A percentile compares a stretch with the other conserved stretches of the same genome.
Evolutionary conservation across 2,888 invertebrate species (phyloP).

Genomic region (Sylvicola fuscatus): DNA sequence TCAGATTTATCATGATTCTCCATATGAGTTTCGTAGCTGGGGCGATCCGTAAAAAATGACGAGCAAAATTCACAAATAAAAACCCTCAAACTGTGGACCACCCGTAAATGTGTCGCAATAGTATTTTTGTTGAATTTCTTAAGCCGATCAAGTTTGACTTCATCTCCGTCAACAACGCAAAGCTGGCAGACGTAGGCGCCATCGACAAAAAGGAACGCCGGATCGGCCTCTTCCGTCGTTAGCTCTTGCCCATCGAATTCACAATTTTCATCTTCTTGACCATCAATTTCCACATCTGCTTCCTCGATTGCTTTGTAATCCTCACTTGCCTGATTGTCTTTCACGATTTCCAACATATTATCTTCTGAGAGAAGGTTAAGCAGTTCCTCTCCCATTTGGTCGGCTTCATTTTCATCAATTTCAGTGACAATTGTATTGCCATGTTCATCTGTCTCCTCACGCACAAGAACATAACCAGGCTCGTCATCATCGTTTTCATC

Average conservation of each 20-base stretch:
- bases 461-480: too few relatives aligned
- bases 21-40: slow-evolving; percentile 40
- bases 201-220: slow-evolving; percentile 8
- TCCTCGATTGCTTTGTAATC: too few relatives aligned
- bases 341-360: too few relatives aligned
- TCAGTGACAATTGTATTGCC: too few relatives aligned
- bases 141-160: slow-evolving; percentile 25
- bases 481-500: too few relatives aligned
- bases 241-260: slow-evolving; percentile 9
- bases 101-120: slow-evolving; percentile 39
- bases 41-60: slow-evolving; percentile 37
- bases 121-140: slow-evolving; percentile 30
- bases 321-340: too few relatives aligned
- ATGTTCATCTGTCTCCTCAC: too few relatives aligned
- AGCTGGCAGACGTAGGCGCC: slow-evolving; percentile 29
- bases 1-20: slow-evolving; percentile 35
- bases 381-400: too few relatives aligned
- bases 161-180: slow-evolving; percentile 21
- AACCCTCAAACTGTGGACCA: slow-evolving; percentile 35
- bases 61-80: slow-evolving; percentile 55
- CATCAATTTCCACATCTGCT: slow-evolving; percentile 4
- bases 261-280: background rate
- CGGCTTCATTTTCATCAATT: too few relatives aligned
- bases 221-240: slow-evolving; percentile 4
- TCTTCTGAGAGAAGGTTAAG: too few relatives aligned